These are phyloP conservation scores for Latrodectus hesperus DNA, from an alignment of 2,888 invertebrate species.

Conservation along the genomic window DNA sequence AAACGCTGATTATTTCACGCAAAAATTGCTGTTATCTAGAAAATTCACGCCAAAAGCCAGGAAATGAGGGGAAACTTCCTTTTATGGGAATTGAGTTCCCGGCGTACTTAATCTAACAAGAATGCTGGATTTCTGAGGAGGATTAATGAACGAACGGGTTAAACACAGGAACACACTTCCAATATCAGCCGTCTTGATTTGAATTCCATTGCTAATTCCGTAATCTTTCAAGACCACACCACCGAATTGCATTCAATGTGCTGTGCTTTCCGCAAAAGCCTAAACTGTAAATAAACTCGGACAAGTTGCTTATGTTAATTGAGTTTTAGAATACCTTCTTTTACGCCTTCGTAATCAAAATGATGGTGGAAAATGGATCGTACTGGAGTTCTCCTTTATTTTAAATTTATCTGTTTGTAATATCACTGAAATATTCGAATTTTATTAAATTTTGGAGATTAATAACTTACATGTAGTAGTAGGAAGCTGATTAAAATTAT, in stretches of 20 bases:
- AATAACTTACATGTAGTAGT: too few relatives aligned
- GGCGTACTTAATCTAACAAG: not conserved
- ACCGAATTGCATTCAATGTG: not conserved
- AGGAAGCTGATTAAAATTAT: too few relatives aligned
- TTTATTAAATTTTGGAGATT: too few relatives aligned
- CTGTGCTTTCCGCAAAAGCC: not conserved
- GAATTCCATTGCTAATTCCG: slow-evolving; percentile 1
- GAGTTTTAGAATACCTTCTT: not conserved
- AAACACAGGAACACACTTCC: not conserved
- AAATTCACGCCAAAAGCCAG: not conserved
- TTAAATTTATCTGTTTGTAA: too few relatives aligned
- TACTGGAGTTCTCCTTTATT: too few relatives aligned
- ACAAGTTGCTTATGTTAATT: not conserved
- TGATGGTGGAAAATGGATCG: too few relatives aligned
- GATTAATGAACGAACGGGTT: slow-evolving; percentile 1
- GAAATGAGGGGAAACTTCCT: not conserved
- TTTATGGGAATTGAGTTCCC: not conserved
- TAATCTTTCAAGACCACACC: slow-evolving; percentile 1
- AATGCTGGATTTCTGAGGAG: not conserved
- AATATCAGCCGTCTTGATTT: not conserved
- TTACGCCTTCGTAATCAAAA: not conserved
- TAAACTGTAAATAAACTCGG: not conserved
- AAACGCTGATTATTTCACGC: too few relatives aligned
- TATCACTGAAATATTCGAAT: too few relatives aligned
- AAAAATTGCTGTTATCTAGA: too few relatives aligned